Conservation (phyloP, 2,113 vertebrate species). For the Notechis scutatus region DNA sequence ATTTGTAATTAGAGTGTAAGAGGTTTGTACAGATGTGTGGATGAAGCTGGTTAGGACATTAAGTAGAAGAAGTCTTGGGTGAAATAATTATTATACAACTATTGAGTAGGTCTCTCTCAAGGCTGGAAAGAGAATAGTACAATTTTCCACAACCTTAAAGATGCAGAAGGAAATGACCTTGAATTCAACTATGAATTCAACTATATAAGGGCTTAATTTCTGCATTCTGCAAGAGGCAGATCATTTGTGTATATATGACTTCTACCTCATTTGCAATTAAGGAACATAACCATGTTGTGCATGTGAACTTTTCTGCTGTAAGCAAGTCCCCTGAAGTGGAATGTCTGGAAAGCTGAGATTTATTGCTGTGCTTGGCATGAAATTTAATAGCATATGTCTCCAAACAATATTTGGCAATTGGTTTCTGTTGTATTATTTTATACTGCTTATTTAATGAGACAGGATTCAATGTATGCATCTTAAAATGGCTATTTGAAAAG, state of each 20-base stretch:
- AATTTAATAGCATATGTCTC: background rate
- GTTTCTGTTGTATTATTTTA: background rate
- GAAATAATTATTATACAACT: background rate
- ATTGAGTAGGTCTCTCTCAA: background rate
- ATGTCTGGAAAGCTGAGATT: background rate
- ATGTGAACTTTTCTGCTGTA: background rate
- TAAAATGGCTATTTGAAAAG: constrained; percentile 24
- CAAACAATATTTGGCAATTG: background rate
- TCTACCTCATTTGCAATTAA: background rate
- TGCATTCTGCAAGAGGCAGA: background rate
- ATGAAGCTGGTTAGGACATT: background rate
- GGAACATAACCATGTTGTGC: background rate
- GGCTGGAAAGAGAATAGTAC: background rate
- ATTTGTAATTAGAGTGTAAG: background rate
- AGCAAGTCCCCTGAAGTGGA: background rate
- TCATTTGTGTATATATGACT: background rate
- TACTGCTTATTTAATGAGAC: constrained; percentile 21
- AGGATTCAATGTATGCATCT: background rate
- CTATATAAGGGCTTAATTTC: background rate
- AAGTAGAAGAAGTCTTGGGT: background rate
- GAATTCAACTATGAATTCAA: accelerated
- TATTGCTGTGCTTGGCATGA: background rate
- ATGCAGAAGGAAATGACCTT: background rate
- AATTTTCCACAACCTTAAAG: background rate
- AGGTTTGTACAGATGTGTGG: background rate